phyloP scores from a whole-genome alignment of 2,888 invertebrate genomes.

The Apotomis capreana region DNA sequence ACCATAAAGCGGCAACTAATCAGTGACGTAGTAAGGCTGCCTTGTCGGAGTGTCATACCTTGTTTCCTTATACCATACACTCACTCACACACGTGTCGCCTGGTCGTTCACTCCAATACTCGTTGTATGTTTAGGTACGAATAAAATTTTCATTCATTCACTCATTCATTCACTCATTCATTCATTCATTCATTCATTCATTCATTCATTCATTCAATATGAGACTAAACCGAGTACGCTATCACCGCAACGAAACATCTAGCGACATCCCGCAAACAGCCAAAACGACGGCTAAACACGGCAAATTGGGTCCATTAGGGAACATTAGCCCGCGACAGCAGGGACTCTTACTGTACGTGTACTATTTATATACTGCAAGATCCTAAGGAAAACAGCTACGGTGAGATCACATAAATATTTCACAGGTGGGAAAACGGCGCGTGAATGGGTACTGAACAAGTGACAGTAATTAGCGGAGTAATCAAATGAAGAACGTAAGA shows the following conservation, averaged over 20 bases:
- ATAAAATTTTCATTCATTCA: too few relatives aligned
- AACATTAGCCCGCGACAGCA: slow-evolving; percentile 56
- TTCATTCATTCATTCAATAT: neutral
- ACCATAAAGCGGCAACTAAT: too few relatives aligned
- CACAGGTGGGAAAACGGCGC: neutral
- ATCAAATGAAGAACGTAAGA: neutral
- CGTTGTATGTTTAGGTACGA: too few relatives aligned
- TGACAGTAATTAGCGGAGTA: slow-evolving; percentile 1
- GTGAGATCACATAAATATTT: neutral
- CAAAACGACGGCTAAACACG: slow-evolving; percentile 58
- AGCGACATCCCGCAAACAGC: slow-evolving; percentile 40
- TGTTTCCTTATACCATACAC: too few relatives aligned
- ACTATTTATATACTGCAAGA: neutral
- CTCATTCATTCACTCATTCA: too few relatives aligned
- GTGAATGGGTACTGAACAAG: neutral
- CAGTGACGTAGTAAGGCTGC: too few relatives aligned
- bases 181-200: too few relatives aligned
- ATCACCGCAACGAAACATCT: slow-evolving; percentile 38
- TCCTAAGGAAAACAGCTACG: neutral
- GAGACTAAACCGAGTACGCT: slow-evolving; percentile 25
- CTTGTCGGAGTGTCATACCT: too few relatives aligned
- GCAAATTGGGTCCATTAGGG: slow-evolving; percentile 72
- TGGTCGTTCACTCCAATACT: too few relatives aligned
- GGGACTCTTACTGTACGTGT: neutral
- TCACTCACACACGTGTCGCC: too few relatives aligned